Conservation (phyloP, 1,140 invertebrate species). For the Calosoma granatense region DNA sequence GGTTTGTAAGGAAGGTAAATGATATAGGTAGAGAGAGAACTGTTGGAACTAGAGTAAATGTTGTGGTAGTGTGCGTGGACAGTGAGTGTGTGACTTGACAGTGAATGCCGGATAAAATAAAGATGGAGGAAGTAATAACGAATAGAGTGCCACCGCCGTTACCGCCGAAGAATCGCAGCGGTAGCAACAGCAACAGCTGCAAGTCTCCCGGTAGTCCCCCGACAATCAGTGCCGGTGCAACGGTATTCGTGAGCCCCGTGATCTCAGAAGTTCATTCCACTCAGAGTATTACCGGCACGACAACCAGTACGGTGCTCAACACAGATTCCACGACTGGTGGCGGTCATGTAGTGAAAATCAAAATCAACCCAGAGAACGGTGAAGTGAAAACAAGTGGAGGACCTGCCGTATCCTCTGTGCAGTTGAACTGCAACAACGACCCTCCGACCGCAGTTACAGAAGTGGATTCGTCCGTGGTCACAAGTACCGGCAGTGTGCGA, state of each 20-base stretch:
- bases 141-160: constrained; percentile 26
- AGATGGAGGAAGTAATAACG: constrained; percentile 20
- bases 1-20: too few relatives aligned
- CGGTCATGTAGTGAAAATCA: constrained; percentile 55
- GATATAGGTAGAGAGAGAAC: too few relatives aligned
- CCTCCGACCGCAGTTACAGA: constrained; percentile 4
- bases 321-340: constrained; percentile 26
- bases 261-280: background rate
- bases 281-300: too few relatives aligned
- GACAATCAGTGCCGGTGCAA: constrained; percentile 35
- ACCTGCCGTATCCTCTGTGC: constrained; percentile 33
- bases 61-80: too few relatives aligned
- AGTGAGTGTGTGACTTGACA: too few relatives aligned
- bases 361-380: constrained; percentile 46
- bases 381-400: constrained; percentile 32
- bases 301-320: constrained; percentile 18
- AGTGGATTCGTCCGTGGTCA: background rate
- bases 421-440: constrained; percentile 28
- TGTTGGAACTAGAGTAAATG: too few relatives aligned
- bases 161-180: constrained; percentile 27
- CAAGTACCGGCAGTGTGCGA: constrained; percentile 26
- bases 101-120: too few relatives aligned
- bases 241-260: constrained; percentile 46
- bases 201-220: constrained; percentile 17
- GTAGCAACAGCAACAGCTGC: constrained; percentile 22